Conservation (phyloP, 2,888 invertebrate species). For the Eucriotettix oculatus region DNA sequence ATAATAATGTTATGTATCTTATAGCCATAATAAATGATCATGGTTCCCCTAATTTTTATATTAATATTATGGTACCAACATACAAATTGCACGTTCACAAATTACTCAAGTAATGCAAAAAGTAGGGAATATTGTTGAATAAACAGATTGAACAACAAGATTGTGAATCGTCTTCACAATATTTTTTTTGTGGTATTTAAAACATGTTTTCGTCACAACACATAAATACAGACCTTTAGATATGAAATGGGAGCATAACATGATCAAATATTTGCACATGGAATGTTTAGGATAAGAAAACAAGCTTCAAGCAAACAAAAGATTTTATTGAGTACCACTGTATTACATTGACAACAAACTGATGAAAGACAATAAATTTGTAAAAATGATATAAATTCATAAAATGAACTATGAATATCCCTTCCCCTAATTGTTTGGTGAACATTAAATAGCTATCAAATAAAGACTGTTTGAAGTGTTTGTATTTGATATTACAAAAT, state of each 20-base stretch:
- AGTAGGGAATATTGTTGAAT: too few species aligned
- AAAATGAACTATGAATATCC: conserved; percentile 3
- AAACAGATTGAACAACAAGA: too few species aligned
- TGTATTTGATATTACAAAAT: neutral
- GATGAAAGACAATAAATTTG: conserved; percentile 11
- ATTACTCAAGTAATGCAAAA: too few species aligned
- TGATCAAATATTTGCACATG: conserved; percentile 19
- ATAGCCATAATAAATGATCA: too few species aligned
- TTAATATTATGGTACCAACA: too few species aligned
- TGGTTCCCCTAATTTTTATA: too few species aligned
- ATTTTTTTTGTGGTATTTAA: too few species aligned
- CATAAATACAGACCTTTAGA: conserved; percentile 20
- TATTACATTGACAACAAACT: conserved; percentile 12
- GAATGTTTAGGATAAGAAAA: too few species aligned
- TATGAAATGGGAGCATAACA: conserved; percentile 8
- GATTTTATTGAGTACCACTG: conserved; percentile 13
- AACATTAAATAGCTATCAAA: neutral
- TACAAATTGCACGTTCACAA: too few species aligned
- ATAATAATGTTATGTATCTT: too few species aligned
- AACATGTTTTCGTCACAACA: conserved; percentile 13
- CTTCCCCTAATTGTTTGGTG: neutral
- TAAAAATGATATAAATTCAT: conserved; percentile 5
- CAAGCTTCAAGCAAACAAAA: conserved; percentile 6
- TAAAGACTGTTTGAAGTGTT: neutral
- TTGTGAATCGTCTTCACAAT: too few species aligned